phyloP scores from a whole-genome alignment of 1,140 invertebrate genomes.

The Coelopa frigida region DNA sequence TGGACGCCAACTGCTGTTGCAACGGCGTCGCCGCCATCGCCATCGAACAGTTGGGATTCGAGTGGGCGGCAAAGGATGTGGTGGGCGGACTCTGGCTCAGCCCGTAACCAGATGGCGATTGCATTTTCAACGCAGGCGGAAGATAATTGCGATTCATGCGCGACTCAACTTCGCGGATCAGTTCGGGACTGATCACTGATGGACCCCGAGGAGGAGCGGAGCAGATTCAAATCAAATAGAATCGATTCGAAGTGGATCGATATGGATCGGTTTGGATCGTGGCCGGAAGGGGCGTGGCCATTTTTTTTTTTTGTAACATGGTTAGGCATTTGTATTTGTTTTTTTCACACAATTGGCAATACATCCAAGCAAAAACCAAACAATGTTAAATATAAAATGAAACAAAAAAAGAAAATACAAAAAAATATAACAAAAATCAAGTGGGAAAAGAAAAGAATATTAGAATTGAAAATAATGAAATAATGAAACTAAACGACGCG shows the following conservation, averaged over 20 bases:
- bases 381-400: conserved; percentile 19
- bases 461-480: conserved; percentile 37
- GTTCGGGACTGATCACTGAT: conserved; percentile 74
- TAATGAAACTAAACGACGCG: not conserved
- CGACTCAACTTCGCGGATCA: conserved; percentile 80
- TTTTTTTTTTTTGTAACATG: no score
- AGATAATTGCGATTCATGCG: conserved; percentile 77
- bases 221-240: no score
- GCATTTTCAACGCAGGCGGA: conserved; percentile 53
- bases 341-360: conserved; percentile 6
- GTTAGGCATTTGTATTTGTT: conserved; percentile 3
- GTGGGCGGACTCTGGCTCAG: conserved; percentile 38
- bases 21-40: conserved; percentile 14
- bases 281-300: no score
- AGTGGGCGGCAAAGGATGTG: conserved; percentile 18
- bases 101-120: conserved; percentile 1
- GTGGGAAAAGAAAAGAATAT: conserved; percentile 44
- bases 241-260: no score
- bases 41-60: conserved; percentile 10
- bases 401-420: conserved; percentile 42
- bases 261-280: no score
- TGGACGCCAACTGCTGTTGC: conserved; percentile 18
- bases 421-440: conserved; percentile 48
- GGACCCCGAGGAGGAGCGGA: no score
- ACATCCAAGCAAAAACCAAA: conserved; percentile 28